Base-by-base conservation (phyloP, 2,797 vertebrate genomes). In the Sphenopsis melanotis region DNA sequence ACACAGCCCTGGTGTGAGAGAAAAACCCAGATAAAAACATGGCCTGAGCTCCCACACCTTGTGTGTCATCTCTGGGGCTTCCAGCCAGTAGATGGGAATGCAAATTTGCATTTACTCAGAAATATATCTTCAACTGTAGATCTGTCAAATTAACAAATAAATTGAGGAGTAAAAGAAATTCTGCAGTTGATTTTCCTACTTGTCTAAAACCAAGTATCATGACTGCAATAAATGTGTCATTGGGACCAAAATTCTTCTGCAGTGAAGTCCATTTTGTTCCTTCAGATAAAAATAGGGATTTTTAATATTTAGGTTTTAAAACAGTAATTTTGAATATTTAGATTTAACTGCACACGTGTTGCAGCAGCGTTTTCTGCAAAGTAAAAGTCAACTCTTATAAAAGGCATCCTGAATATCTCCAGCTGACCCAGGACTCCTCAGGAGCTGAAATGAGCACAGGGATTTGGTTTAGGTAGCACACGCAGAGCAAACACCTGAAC, bases 281-380 rank as follows among this genome's bases (percentile, higher is more conserved):
- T 68, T 42, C 19, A 30, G 8, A 41, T 3, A 34, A 68, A 78
- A 74, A 16, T 0, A 23, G 10, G 3, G 30, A 55, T 21, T 52
- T 44, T 50, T 29, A 23, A 23, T 41, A 57, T 23, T 41, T 12
- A 3, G 6, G 2, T 29, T 49, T 18, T 19, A 1, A 49, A 80
- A 34, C 2, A 8, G 5, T 6, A 13, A 11, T 30, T 59, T 57
- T 61, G 8, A 78, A 6, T 57, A 29, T 49, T 70, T 65, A 13
- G 5, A 12, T 59, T 47, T 37, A 13, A 5, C 55, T 47, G 42
- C 27, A 32, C 16, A 37, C 0, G 1, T 5, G 13, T 11, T 27
- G 56, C 17, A 87, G n/a, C 52, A 59, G 47, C 53, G 50, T 74
- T 50, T 87, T 32, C 70, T 91, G 26, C 55, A 4, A 7, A 80